Percentiles rank a stretch among this genome's conserved stretches.
phyloP scores from a whole-genome alignment of 2,888 invertebrate species.

The Callyntrura sp. region DNA sequence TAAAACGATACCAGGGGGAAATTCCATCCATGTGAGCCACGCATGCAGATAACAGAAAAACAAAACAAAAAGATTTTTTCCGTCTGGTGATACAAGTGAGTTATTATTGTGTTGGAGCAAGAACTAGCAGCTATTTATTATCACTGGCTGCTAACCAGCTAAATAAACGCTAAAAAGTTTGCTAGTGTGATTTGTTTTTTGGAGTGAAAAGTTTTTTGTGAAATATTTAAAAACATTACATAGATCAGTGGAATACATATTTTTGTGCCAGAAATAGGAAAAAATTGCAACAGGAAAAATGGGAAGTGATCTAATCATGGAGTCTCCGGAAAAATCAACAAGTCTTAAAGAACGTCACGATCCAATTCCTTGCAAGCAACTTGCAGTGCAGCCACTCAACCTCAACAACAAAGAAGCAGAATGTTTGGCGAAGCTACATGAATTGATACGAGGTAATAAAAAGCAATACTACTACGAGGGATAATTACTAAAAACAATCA shows the following conservation, averaged over 20 bases:
- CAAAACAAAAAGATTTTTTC: not conserved
- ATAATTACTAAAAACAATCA: not conserved
- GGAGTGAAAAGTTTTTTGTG: slow-evolving; percentile 19
- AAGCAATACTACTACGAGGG: not conserved
- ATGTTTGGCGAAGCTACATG: slow-evolving; percentile 67
- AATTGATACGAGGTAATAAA: slow-evolving; percentile 72
- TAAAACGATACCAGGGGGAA: slow-evolving; percentile 30
- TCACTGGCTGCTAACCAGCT: too few relatives aligned
- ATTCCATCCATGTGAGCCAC: slow-evolving; percentile 32
- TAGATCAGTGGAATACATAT: not conserved
- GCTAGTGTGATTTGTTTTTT: slow-evolving; percentile 15
- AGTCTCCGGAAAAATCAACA: slow-evolving; percentile 64
- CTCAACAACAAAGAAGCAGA: slow-evolving; percentile 76
- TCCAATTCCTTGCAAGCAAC: slow-evolving; percentile 45
- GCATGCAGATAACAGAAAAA: too few relatives aligned
- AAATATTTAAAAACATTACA: not conserved
- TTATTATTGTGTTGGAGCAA: too few relatives aligned
- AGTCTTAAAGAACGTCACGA: slow-evolving; percentile 58
- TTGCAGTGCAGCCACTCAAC: slow-evolving; percentile 26
- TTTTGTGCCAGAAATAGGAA: not conserved
- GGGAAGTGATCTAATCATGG: slow-evolving; percentile 74
- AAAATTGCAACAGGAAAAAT: slow-evolving; percentile 18
- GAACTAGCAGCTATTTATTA: not conserved
- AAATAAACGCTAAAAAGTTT: too few relatives aligned
- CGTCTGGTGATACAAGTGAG: not conserved